Base-by-base conservation (phyloP, 35 echinoderm and acorn worm genomes). In the Strongylocentrotus purpuratus region DNA sequence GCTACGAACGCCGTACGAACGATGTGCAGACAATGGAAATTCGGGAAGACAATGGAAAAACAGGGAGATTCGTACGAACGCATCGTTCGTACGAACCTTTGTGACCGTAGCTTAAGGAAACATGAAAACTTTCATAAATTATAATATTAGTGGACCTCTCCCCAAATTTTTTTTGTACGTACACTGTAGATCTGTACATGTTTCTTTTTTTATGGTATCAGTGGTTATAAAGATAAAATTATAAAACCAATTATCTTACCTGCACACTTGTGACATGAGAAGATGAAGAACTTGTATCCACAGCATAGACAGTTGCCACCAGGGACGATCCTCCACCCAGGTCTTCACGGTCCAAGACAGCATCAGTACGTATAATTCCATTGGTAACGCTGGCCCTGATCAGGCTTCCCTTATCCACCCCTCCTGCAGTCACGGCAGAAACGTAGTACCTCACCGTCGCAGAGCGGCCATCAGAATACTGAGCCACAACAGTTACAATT, bases 361-460 rank as follows among this genome's bases (percentile, higher is more conserved):
- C 94, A 0, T 85, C 94, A 88, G 94, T 97, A 1, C 59, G 91
- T 58, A 97, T 99, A 20, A 95, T 89, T 94, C 96, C 97, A 32
- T 93, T 86, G 1, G 18, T 45, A 45, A 47, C 61, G 28, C 33
- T 85, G 12, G 97, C 96, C 7, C 48, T 48, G 86, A 99, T 98
- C 88, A 96, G 94, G 35, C 65, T 95, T 46, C 95, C 97, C 45
- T 78, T 88, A 12, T 86, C 17, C 28, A 90, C 28, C 61, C 94
- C 92, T 86, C 95, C 98, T 0, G 96, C 70, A 17, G 58, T 46
- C 32, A 98, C 94, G 59, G 95, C 95, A 33, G 98, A 98, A 85
- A 99, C 97, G 93, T 95, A 99, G 86, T 99, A 99, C 46, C 97
- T 46, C 32, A 99, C 95, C 17, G 92, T 46, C 5, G 95, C 97